Evolutionary conservation across 2,888 invertebrate species (phyloP), one percentile per base, ranked within the genome.

Genomic region (Parnassius glacialis): DNA sequence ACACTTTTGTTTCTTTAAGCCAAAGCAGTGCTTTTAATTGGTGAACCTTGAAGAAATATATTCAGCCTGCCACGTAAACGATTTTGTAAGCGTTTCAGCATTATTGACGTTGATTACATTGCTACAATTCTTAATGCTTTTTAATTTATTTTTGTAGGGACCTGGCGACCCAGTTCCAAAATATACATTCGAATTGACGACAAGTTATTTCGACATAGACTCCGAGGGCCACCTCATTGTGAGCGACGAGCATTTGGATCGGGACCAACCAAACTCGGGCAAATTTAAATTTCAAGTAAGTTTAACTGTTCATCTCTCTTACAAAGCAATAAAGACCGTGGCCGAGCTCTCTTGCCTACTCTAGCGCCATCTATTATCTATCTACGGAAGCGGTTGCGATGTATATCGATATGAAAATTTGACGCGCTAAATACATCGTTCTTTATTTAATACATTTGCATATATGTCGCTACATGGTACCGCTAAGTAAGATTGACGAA

Each of bases 241-340:
- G 0, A 96, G 95, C 75, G 95, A 96, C 74, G 96, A 96, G 72
- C 95, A 95, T 75, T 89, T 98, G 52, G 97, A 97, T 79, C 92
- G 97, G 44, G 97, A 97, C 85, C 95, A 96, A 1, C 97, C 97
- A 0, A 96, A 95, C 77, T 95, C 95, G 0, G 96, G 96, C 34
- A 94, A 94, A 76, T 96, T 96, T 76, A 94, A 96, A 74, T 97
- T 97, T 81, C 97, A 97, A 91, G 94, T 94, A 75, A 76, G 72
- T 41, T 20, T 9, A 7, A 48, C 20, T 44, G 2, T 13, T 34
- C 7, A 0, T n/a, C n/a, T n/a, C n/a, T n/a, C n/a, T n/a, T n/a
- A n/a, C n/a, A n/a, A n/a, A n/a, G n/a, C n/a, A n/a, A n/a, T n/a
- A n/a, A n/a, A n/a, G n/a, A n/a, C n/a, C n/a, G n/a, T n/a, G n/a